Conservation (phyloP, 2,888 invertebrate species). For the Vannuccia rotundouncinata region DNA sequence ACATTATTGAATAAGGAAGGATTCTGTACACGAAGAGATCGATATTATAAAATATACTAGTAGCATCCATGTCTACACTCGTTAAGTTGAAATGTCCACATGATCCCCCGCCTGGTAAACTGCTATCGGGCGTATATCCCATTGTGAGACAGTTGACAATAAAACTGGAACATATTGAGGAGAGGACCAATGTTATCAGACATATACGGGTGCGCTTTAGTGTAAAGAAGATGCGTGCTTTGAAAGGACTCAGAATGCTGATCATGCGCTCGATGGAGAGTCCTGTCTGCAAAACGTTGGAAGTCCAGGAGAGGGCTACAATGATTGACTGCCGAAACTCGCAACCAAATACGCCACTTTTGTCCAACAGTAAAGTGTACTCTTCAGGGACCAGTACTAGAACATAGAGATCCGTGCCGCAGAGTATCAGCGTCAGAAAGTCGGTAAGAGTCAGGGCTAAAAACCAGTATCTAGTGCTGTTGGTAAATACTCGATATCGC, state of each 20-base stretch:
- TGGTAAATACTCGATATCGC: constrained; percentile 10
- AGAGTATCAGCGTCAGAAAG: constrained; percentile 7
- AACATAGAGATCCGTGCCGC: constrained; percentile 1
- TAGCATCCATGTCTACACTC: background rate
- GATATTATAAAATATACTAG: background rate
- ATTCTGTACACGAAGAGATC: constrained; percentile 11
- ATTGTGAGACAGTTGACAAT: background rate
- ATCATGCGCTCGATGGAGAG: background rate
- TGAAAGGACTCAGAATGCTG: background rate
- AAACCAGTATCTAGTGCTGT: constrained; percentile 18
- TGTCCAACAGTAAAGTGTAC: background rate
- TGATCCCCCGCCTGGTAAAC: background rate
- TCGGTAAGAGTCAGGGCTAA: background rate
- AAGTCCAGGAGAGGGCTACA: background rate
- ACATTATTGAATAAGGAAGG: constrained; percentile 17
- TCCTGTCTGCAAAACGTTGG: constrained; percentile 9
- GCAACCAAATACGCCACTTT: constrained; percentile 14
- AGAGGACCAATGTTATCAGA: background rate
- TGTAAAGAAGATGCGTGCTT: constrained; percentile 8
- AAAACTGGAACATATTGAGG: background rate
- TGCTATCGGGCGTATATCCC: background rate
- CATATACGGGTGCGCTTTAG: background rate
- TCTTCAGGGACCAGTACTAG: background rate
- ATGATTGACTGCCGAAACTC: background rate
- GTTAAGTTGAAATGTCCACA: background rate